Conservation (phyloP, 2,113 vertebrate genomes). For the Mesoclemmys tuberculata region DNA sequence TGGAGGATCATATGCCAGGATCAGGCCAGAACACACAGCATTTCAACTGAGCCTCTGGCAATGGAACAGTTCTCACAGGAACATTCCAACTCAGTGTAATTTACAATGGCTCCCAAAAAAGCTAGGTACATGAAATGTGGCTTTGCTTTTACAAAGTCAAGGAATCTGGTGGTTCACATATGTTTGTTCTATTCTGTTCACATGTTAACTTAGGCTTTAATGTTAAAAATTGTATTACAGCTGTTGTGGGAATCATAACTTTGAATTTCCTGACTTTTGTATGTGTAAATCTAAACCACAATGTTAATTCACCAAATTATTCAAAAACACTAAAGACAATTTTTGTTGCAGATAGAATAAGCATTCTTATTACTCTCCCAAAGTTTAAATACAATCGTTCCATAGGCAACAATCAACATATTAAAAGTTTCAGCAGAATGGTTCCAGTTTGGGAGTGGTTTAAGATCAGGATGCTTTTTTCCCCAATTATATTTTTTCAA, state of each 20-base stretch:
- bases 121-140: neutral
- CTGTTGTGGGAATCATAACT: neutral
- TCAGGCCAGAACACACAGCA: neutral
- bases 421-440: neutral
- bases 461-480: neutral
- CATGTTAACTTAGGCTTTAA: neutral
- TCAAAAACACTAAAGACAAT: neutral
- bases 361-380: neutral
- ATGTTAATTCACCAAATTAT: neutral
- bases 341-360: neutral
- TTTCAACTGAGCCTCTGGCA: neutral
- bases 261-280: neutral
- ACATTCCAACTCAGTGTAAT: neutral
- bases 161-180: neutral
- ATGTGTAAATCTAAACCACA: neutral
- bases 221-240: neutral
- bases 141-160: neutral
- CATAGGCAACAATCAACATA: neutral
- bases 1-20: neutral
- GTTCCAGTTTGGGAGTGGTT: neutral
- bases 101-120: neutral
- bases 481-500: accelerated
- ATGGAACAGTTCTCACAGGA: too few species aligned
- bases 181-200: neutral
- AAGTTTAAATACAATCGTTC: neutral